Conservation (phyloP, 2,797 vertebrate genomes). For the Gymnothorax reevesii region DNA sequence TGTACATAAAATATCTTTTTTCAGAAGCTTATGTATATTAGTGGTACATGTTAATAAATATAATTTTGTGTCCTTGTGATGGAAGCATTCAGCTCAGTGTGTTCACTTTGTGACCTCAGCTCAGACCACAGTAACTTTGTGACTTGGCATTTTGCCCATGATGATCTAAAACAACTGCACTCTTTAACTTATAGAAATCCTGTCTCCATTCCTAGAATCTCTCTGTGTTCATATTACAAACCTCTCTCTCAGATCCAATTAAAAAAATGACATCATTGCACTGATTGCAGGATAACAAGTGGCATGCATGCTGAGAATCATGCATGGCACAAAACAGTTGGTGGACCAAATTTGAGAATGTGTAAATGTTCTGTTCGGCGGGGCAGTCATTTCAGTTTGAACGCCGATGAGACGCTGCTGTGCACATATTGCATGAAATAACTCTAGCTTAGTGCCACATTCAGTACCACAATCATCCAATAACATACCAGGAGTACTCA, state of each 20-base stretch:
- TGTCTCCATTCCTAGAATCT: conserved; percentile 56
- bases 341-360: not conserved
- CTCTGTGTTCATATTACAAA: conserved; percentile 67
- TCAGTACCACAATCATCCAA: not conserved
- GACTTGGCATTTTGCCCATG: conserved; percentile 65
- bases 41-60: not conserved
- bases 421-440: not conserved
- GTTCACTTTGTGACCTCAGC: conserved; percentile 39
- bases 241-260: conserved; percentile 48
- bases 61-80: not conserved
- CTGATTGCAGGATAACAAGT: conserved; percentile 8
- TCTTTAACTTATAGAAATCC: conserved; percentile 49
- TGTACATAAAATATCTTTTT: too few species aligned
- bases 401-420: not conserved
- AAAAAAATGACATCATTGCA: conserved; percentile 47
- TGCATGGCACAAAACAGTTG: not conserved
- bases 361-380: not conserved
- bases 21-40: too few species aligned
- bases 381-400: not conserved
- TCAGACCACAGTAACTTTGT: conserved; percentile 62
- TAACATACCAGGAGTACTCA: not conserved
- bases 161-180: conserved; percentile 81
- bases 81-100: not conserved
- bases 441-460: not conserved
- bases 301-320: not conserved